Evolutionary conservation across 2,888 invertebrate species (phyloP), one percentile per base, ranked within the genome.

Genomic region (Helicoverpa assulta): DNA sequence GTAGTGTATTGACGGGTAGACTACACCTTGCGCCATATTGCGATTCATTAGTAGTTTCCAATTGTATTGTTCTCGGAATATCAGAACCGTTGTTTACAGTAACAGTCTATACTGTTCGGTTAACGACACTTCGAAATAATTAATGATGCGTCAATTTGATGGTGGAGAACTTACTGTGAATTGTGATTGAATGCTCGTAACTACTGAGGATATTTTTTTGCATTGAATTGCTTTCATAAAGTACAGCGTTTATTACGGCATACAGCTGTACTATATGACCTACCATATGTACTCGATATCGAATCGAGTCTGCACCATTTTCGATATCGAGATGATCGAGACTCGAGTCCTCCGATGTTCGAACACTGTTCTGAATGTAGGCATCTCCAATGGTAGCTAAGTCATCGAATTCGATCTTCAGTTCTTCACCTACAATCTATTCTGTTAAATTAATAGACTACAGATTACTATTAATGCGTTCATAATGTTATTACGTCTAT

Each of bases 31-130:
- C 86, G 82, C 88, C 89, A 90, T 86, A 86, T 86, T 86, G 86
- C 88, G 86, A 90, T 89, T 93, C 92, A 93, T 94, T 94, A 92
- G 90, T 88, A 91, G 90, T 92, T 89, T 89, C 90, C 92, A 92
- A 93, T 93, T 92, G 92, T 92, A 94, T 93, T 93, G 93, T 94
- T 94, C 94, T 91, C 80, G 80, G 90, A 93, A 93, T 90, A 92
- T 91, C 87, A 91, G 84, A 79, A 85, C 90, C 88, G 90, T 90
- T 91, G 89, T 90, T 89, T 88, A 89, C 87, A 88, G 89, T 85
- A 89, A 86, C 84, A 85, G 87, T 83, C 89, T 88, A 90, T 91
- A 90, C 86, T 86, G 85, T 85, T 85, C 84, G 83, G 86, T 84
- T 90, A 90, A 89, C 85, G 88, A 88, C 86, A 90, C 88, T 86